Base-by-base conservation (phyloP, 1,140 invertebrate genomes). In the Scaptomyza graminum region DNA sequence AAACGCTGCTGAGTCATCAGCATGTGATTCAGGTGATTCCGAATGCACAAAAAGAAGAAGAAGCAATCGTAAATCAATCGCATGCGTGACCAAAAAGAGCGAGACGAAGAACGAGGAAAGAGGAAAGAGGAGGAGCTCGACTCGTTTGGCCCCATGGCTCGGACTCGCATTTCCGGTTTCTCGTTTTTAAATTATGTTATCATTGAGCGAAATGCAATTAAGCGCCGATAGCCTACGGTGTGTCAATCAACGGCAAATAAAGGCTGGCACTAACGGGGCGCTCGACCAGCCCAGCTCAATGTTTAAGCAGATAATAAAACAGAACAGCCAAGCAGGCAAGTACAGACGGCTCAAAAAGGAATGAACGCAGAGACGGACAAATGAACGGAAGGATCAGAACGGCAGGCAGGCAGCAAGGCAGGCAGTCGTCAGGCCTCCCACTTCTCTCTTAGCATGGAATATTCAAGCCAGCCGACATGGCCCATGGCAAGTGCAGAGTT, bases 251-350 rank as follows among this genome's bases (percentile, higher is more conserved):
- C 72, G 75, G 72, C 78, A 69, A 66, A 88, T 87, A 74, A 79
- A 79, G 68, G 71, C 75, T 65, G 55, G 61, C 59, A 47, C 31
- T 15, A 52, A 57, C 37, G 37, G 37, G 54, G 54, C 67, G 31
- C 31, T 34, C 6, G 5, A 6, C 31, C 31, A 34, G 31, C 64
- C 62, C 46, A 67, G 65, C 78, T 78, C 82, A 78, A 88, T 83
- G 79, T 88, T 88, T 87, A 87, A 87, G 83, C 75, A 87, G 83
- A 87, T 87, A 87, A 88, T 88, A 87, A 87, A 87, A 51, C 70
- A 78, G 55, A 43, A 31, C 55, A 13, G 11, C 22, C 8, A 7
- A 22, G 18, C 46, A 12, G 54, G 9, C 61, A 50, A 62, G 11
- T 31, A 31, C 63, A 76, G 62, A 44, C 46, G 55, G 49, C 8